These are phyloP conservation scores for Orthosia gothica DNA, from an alignment of 2,888 invertebrate species.

Conservation along the genomic window DNA sequence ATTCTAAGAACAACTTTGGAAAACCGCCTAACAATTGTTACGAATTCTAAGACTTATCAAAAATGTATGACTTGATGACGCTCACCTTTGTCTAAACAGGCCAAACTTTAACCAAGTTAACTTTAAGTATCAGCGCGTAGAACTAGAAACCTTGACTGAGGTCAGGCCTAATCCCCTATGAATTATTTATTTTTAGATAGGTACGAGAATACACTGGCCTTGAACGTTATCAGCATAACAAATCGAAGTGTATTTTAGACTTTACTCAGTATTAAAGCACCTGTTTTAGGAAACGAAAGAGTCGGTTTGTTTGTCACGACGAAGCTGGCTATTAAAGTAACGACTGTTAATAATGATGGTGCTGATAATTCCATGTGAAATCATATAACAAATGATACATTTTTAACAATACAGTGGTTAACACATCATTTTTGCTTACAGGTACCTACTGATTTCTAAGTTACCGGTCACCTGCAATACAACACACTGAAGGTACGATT, in stretches of 20 bases:
- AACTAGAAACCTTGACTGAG: slow-evolving; percentile 46
- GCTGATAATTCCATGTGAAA: background rate
- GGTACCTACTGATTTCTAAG: background rate
- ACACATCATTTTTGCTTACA: background rate
- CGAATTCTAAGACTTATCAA: background rate
- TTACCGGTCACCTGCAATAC: background rate
- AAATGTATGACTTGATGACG: background rate
- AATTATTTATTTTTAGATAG: slow-evolving; percentile 50
- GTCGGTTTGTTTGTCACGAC: background rate
- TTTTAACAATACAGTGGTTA: background rate
- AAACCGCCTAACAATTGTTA: background rate
- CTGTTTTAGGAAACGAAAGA: background rate
- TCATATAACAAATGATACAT: background rate
- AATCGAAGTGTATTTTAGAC: slow-evolving; percentile 26
- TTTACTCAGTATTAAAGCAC: background rate
- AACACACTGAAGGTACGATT: background rate
- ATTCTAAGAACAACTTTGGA: background rate
- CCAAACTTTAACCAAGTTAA: slow-evolving; percentile 15
- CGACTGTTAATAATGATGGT: background rate
- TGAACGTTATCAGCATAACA: slow-evolving; percentile 45
- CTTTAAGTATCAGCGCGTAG: slow-evolving; percentile 23
- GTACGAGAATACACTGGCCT: slow-evolving; percentile 27
- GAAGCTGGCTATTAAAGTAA: background rate
- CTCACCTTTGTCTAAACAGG: slow-evolving; percentile 11
- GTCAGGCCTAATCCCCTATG: slow-evolving; percentile 51